Base-by-base conservation (phyloP, 2,113 vertebrate genomes). In the Helogale parvula region DNA sequence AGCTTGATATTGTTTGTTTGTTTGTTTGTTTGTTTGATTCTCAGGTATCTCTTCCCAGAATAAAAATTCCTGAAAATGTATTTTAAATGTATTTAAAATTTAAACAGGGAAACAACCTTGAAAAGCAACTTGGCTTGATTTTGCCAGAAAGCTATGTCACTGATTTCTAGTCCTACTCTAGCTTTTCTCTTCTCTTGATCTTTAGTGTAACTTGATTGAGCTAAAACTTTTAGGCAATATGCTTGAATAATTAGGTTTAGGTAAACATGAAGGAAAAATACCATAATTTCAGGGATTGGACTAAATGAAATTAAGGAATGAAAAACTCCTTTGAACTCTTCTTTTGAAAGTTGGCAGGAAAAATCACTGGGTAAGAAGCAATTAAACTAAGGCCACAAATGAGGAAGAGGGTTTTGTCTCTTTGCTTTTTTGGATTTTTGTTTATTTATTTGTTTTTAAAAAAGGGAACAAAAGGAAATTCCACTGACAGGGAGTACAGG, bases 331-430 rank as follows among this genome's bases (percentile, higher is more conserved):
- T 85, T n/a, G 12, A 76, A 79, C 1, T 69, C 2, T 25, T 80
- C 14, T 60, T 74, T 93, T 77, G 71, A 93, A 77, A 76, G 80
- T 52, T 71, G 52, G 33, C 9, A 71, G 19, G 27, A n/a, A 89
- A 81, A 52, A 4, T 23, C 45, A 14, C 29, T n/a, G 16, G 8
- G 19, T 57, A 71, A 60, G 23, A 81, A 80, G 3, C 15, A 88
- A 76, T 52, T 31, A 54, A 83, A 52, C 9, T 45, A 60, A 82
- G 29, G n/a, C 3, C 57, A 57, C 17, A 57, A 16, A 35, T 76
- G 19, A 80, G 21, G 35, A 83, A 83, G 12, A 71, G 31, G 21
- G 3, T 17, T 76, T 66, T 33, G 5, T 68, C 17, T 68, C 5
- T 66, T 68, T 38, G 7, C 3, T n/a, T n/a, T 66, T 74, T 41